Percentiles rank a stretch among this genome's conserved stretches.
Conservation (phyloP, 2,113 vertebrate genomes). For the Cyprinodon brontotheroides region DNA sequence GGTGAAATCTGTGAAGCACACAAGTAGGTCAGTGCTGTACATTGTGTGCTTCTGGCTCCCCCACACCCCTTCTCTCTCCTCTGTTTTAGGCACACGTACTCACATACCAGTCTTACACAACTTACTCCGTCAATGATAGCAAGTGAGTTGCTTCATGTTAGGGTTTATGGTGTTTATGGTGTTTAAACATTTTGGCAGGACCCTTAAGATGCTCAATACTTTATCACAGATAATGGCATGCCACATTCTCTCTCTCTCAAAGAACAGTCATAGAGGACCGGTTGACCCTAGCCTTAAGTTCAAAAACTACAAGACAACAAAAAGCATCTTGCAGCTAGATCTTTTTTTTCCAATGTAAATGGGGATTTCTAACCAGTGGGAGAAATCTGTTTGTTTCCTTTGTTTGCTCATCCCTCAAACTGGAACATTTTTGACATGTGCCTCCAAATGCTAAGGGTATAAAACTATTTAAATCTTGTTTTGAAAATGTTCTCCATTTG, state of each 20-base stretch:
- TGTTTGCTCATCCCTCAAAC: background rate
- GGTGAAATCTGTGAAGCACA: constrained; percentile 38
- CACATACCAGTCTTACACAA: constrained; percentile 47
- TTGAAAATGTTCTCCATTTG: background rate
- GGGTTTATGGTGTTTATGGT: constrained; percentile 21
- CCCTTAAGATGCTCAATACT: background rate
- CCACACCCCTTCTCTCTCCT: background rate
- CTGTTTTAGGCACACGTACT: constrained; percentile 17
- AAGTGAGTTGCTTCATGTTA: constrained; percentile 27
- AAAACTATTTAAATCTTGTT: background rate
- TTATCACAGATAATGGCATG: background rate
- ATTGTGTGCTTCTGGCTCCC: constrained; percentile 49
- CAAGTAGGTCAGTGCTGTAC: constrained; percentile 57
- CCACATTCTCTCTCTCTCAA: background rate
- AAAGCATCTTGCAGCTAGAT: background rate
- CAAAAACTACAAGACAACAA: background rate
- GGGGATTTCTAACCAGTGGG: background rate
- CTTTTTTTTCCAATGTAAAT: background rate
- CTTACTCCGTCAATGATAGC: constrained; percentile 39
- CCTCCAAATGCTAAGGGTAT: background rate
- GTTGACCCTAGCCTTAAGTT: background rate
- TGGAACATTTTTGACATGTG: background rate
- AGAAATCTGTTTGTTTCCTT: background rate
- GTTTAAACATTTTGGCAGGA: background rate
- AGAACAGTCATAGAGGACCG: background rate